Conservation (phyloP, 2,113 vertebrate genomes). For the Myodes glareolus region DNA sequence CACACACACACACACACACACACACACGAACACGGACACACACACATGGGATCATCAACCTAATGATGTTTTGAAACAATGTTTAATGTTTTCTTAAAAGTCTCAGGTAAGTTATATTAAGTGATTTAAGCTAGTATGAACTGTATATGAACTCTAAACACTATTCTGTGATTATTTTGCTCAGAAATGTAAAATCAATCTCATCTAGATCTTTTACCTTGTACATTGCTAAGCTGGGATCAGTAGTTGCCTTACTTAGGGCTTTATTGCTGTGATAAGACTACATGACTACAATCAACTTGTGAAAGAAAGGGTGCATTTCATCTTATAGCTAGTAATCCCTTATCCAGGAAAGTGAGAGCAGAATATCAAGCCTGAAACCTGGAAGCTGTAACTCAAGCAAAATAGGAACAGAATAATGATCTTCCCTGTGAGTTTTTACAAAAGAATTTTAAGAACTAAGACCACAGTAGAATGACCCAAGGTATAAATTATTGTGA, state of each 20-base stretch:
- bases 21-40: neutral
- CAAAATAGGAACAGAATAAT: neutral
- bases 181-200: conserved; percentile 52
- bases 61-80: conserved; percentile 51
- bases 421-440: neutral
- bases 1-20: neutral
- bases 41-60: neutral
- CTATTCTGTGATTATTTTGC: conserved; percentile 25
- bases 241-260: neutral
- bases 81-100: neutral
- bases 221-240: neutral
- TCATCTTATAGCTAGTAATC: neutral
- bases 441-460: neutral
- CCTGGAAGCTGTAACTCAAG: neutral
- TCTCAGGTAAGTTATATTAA: conserved; percentile 35
- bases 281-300: neutral
- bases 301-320: neutral
- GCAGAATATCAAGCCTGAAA: neutral
- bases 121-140: conserved; percentile 26
- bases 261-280: neutral
- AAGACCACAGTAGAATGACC: neutral
- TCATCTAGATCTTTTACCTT: conserved; percentile 17
- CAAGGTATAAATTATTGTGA: neutral
- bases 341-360: neutral
- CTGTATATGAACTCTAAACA: conserved; percentile 19